A percentile compares a stretch with the other conserved stretches of the same genome.
Conservation (phyloP, 2,888 invertebrate species). For the Flexamia atlantica region DNA sequence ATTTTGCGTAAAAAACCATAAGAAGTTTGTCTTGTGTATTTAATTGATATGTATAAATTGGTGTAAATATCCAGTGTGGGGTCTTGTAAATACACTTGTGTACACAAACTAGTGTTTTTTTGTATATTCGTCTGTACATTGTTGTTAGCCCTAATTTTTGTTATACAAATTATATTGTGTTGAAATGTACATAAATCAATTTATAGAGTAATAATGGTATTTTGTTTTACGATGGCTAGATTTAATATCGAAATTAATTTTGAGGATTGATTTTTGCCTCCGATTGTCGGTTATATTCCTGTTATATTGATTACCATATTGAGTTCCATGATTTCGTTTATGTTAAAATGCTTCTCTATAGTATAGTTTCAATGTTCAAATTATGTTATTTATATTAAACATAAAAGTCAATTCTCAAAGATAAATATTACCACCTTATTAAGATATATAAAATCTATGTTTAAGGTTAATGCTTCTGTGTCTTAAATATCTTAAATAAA, state of each 20-base stretch:
- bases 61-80: constrained; percentile 49
- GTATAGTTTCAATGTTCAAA: constrained; percentile 42
- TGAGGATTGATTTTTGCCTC: constrained; percentile 55
- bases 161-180: constrained; percentile 56
- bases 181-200: constrained; percentile 58
- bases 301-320: constrained; percentile 49
- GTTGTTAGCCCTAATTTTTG: constrained; percentile 56
- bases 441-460: constrained; percentile 47
- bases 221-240: constrained; percentile 44
- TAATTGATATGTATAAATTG: constrained; percentile 53
- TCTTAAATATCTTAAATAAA: constrained; percentile 51
- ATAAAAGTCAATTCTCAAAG: constrained; percentile 59
- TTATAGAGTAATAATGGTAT: constrained; percentile 51
- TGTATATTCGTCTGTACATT: constrained; percentile 56
- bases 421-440: constrained; percentile 54
- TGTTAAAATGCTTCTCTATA: constrained; percentile 50
- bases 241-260: constrained; percentile 46
- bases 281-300: constrained; percentile 39
- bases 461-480: constrained; percentile 51
- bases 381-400: constrained; percentile 46
- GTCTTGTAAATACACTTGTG: constrained; percentile 51
- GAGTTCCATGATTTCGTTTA: constrained; percentile 50
- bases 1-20: constrained; percentile 42
- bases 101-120: constrained; percentile 55
- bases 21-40: constrained; percentile 59